phyloP scores from a whole-genome alignment of 2,797 vertebrate genomes.

The Mormyrus proboscirostris region DNA sequence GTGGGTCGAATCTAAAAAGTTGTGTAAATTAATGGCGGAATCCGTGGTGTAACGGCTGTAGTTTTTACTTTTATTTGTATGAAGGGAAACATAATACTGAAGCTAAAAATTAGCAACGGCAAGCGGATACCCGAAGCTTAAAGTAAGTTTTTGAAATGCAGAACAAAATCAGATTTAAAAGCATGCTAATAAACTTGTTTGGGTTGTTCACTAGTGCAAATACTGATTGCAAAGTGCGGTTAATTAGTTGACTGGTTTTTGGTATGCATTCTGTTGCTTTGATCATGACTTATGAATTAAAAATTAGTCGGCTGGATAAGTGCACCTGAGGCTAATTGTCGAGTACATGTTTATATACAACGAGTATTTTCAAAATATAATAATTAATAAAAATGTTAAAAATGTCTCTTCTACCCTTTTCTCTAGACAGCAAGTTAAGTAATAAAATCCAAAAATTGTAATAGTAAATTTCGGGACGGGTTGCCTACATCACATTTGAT shows the following conservation, averaged over 20 bases:
- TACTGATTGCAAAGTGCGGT: not conserved
- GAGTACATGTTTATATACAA: not conserved
- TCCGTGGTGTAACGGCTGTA: conserved; percentile 7
- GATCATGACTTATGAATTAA: not conserved
- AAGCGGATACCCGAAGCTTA: conserved; percentile 1
- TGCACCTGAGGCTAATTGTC: not conserved
- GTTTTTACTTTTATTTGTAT: not conserved
- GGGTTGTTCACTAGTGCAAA: not conserved
- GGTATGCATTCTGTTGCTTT: not conserved
- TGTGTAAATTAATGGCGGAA: conserved; percentile 23
- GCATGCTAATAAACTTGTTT: not conserved
- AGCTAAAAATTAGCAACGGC: not conserved
- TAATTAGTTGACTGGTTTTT: not conserved
- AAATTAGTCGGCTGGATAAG: not conserved
- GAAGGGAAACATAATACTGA: not conserved
- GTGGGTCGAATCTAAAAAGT: conserved; percentile 20
- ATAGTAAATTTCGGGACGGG: not conserved
- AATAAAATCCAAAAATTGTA: not conserved
- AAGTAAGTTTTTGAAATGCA: conserved; percentile 6
- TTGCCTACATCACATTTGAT: not conserved
- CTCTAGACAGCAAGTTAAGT: not conserved
- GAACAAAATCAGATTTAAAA: not conserved
- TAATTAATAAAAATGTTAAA: not conserved
- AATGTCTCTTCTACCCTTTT: not conserved
- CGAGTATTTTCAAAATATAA: not conserved